Percentiles rank a stretch among this genome's conserved stretches.
Conservation (phyloP, 2,797 vertebrate species). For the Peromyscus aztecus region DNA sequence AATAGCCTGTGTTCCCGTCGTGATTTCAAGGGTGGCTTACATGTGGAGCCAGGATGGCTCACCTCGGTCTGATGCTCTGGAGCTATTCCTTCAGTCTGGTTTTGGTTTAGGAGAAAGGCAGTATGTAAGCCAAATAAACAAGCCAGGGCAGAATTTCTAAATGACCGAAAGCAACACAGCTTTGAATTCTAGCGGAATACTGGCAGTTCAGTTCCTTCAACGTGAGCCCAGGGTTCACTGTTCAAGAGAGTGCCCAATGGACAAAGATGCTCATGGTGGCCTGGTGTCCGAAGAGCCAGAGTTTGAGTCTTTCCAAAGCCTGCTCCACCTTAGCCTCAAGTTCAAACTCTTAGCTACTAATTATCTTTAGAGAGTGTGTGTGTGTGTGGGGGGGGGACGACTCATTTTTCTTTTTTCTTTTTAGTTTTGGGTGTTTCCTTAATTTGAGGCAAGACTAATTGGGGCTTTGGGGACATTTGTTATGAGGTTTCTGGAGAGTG, state of each 20-base stretch:
- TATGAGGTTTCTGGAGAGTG: conserved; percentile 62
- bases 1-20: conserved; percentile 14
- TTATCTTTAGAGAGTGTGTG: conserved; percentile 31
- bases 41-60: conserved; percentile 48
- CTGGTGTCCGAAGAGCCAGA: neutral
- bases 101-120: conserved; percentile 69
- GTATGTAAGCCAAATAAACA: conserved; percentile 68
- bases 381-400: neutral
- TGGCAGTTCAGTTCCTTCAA: neutral
- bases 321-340: neutral
- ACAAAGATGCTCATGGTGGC: neutral
- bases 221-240: neutral
- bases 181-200: conserved; percentile 31
- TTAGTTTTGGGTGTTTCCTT: conserved; percentile 64
- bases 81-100: conserved; percentile 67
- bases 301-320: neutral
- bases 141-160: conserved; percentile 38
- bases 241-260: neutral
- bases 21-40: conserved; percentile 51
- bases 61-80: neutral
- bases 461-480: conserved; percentile 64
- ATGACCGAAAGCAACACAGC: conserved; percentile 14
- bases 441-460: conserved; percentile 70
- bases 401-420: neutral
- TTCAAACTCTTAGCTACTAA: conserved; percentile 14